Evolutionary conservation across 2,888 invertebrate species (phyloP).

Genomic region (Malachius bipustulatus): DNA sequence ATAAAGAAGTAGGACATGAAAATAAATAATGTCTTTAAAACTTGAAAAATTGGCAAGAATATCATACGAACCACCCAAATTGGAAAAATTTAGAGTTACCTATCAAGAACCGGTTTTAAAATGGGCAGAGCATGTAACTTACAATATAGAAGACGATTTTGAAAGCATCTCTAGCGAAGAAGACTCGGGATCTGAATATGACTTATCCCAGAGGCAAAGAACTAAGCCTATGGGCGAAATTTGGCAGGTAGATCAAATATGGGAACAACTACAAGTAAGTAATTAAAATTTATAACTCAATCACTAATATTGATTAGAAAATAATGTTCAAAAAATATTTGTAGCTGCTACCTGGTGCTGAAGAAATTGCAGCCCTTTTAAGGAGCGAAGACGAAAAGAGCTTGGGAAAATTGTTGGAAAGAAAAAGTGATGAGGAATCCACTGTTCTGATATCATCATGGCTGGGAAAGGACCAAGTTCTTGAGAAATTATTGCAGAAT

Average conservation of each 20-base stretch:
- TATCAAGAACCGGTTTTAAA: constrained; percentile 12
- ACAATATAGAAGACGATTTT: constrained; percentile 17
- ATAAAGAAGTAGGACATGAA: too few relatives aligned
- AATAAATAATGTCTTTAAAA: constrained; percentile 2
- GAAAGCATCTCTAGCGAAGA: constrained; percentile 43
- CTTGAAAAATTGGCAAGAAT: constrained; percentile 1
- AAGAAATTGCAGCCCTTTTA: too few relatives aligned
- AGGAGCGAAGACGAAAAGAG: too few relatives aligned
- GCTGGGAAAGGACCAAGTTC: constrained; percentile 44
- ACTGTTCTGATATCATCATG: constrained; percentile 52
- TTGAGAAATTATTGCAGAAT: constrained; percentile 42
- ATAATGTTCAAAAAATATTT: constrained; percentile 44
- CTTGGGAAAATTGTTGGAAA: too few relatives aligned
- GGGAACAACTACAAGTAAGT: constrained; percentile 30
- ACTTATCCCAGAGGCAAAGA: constrained; percentile 24
- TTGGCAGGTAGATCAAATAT: constrained; percentile 29
- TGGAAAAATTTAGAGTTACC: constrained; percentile 8
- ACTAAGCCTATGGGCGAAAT: constrained; percentile 29
- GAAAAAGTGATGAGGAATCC: too few relatives aligned
- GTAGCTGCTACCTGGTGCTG: too few relatives aligned
- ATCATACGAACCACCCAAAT: constrained; percentile 10
- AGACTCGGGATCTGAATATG: constrained; percentile 36
- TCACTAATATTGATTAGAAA: too few relatives aligned
- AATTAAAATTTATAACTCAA: too few relatives aligned
- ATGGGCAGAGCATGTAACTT: constrained; percentile 19